phyloP scores from a whole-genome alignment of 1,140 invertebrate species.

The Hyposmocoma kahamanoa region DNA sequence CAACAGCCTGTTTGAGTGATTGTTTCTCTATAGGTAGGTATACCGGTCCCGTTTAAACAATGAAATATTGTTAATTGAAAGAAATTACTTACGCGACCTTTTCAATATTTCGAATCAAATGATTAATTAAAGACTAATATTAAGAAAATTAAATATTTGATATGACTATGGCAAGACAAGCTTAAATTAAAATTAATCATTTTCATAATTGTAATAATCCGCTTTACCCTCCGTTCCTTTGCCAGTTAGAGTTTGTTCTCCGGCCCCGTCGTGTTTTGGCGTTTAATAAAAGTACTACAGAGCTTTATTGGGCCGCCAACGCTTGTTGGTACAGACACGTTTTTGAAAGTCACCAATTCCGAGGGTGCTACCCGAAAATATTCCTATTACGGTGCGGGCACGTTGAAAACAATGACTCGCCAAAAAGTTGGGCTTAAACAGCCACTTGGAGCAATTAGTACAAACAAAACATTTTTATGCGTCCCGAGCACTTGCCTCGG shows the following conservation, averaged over 20 bases:
- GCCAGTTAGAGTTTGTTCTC: too few species aligned
- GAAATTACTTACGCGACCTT: constrained; percentile 40
- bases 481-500: constrained; percentile 23
- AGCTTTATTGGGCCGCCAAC: too few species aligned
- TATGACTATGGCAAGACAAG: too few species aligned
- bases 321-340: too few species aligned
- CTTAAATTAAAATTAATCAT: too few species aligned
- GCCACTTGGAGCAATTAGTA: constrained; percentile 66
- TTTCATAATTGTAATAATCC: too few species aligned
- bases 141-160: too few species aligned
- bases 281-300: too few species aligned
- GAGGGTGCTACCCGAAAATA: constrained; percentile 47
- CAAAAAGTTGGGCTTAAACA: constrained; percentile 53
- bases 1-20: constrained; percentile 69
- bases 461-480: constrained; percentile 69
- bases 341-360: constrained; percentile 55
- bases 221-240: too few species aligned
- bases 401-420: constrained; percentile 67
- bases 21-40: constrained; percentile 58
- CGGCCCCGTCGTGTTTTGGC: too few species aligned
- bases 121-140: too few species aligned
- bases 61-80: constrained; percentile 39
- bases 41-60: constrained; percentile 36
- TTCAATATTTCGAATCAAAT: too few species aligned
- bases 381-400: constrained; percentile 47